phyloP scores from a whole-genome alignment of 2,113 vertebrate genomes.

The Hucho hucho region DNA sequence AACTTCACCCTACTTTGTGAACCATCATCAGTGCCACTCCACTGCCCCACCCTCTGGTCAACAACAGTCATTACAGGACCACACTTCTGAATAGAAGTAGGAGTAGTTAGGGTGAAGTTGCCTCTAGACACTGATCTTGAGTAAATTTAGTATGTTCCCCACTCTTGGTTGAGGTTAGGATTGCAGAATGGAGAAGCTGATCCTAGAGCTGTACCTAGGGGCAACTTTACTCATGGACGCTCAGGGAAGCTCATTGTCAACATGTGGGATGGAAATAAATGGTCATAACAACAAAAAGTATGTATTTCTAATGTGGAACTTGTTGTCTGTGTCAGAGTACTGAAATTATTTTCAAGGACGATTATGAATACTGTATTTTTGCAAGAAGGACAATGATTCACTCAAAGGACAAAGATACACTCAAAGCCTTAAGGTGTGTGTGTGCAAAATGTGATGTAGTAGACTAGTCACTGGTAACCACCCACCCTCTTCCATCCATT shows the following conservation, averaged over 20 bases:
- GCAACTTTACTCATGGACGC: not conserved
- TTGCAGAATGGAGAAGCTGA: too few species aligned
- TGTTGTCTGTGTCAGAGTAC: not conserved
- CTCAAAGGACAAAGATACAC: not conserved
- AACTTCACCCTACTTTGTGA: too few species aligned
- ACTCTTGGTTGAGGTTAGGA: too few species aligned
- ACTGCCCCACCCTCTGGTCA: conserved; percentile 38
- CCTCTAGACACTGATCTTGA: too few species aligned
- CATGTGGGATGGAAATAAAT: not conserved
- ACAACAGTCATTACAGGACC: conserved; percentile 24
- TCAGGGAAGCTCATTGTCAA: not conserved
- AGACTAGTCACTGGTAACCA: too few species aligned
- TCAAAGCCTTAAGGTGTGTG: not conserved
- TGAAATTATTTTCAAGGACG: not conserved
- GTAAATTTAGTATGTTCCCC: too few species aligned
- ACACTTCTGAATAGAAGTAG: not conserved
- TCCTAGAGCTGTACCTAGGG: too few species aligned
- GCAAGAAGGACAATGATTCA: not conserved
- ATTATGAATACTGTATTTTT: not conserved
- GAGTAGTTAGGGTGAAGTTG: too few species aligned
- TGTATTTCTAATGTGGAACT: not conserved
- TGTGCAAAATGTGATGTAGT: not conserved
- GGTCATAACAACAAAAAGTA: not conserved
- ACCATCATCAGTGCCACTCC: conserved; percentile 11
- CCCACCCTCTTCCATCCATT: too few species aligned